Percentiles rank a stretch among this genome's conserved stretches.
phyloP scores from a whole-genome alignment of 2,797 vertebrate genomes.

The Salmo trutta region DNA sequence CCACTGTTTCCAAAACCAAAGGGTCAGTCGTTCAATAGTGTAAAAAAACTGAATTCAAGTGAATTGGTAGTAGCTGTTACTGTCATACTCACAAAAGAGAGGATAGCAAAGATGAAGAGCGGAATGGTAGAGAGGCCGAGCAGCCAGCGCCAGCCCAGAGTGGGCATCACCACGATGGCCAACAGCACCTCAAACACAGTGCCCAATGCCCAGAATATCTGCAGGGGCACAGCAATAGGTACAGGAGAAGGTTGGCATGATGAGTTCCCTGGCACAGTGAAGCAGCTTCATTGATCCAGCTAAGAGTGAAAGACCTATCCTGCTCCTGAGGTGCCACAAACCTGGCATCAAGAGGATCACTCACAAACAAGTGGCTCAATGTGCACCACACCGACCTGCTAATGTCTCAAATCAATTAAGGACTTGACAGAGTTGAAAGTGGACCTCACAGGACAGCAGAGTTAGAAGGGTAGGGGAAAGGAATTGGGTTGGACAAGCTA shows the following conservation, averaged over 20 bases:
- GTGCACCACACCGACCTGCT: neutral
- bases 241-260: neutral
- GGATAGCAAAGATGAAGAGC: constrained; percentile 86
- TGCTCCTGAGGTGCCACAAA: neutral
- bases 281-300: constrained; percentile 12
- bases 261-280: neutral
- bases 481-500: neutral
- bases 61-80: neutral
- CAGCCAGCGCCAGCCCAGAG: constrained; percentile 97
- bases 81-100: constrained; percentile 88
- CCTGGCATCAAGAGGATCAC: neutral
- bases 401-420: neutral
- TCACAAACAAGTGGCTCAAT: neutral
- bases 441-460: neutral
- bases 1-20: constrained; percentile 78
- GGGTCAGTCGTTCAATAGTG: constrained; percentile 2
- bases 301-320: constrained; percentile 1
- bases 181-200: constrained; percentile 96
- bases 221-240: constrained; percentile 19
- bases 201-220: constrained; percentile 98
- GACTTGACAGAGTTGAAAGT: neutral
- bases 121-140: constrained; percentile 93
- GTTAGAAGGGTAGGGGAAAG: neutral
- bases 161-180: constrained; percentile 96
- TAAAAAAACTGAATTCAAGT: neutral